Evolutionary conservation across 2,888 invertebrate species (phyloP).

Genomic region (Aphidius colemani): DNA sequence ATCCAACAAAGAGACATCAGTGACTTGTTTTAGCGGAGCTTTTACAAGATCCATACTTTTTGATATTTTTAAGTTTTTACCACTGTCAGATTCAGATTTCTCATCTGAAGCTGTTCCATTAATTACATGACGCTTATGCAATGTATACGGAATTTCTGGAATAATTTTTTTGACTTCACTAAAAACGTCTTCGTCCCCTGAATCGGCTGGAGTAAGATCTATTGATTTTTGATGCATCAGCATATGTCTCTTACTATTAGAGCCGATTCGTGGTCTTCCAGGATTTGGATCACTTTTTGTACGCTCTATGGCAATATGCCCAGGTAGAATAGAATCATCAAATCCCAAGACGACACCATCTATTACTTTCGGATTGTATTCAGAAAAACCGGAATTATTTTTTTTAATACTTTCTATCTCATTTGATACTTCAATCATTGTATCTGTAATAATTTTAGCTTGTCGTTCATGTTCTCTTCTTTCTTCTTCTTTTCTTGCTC

Average conservation of each 20-base stretch:
- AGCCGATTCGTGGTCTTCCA: constrained; percentile 73
- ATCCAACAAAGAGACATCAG: constrained; percentile 50
- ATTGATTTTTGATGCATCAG: constrained; percentile 86
- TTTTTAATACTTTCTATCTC: constrained; percentile 50
- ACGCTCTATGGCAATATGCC: constrained; percentile 75
- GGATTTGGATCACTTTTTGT: constrained; percentile 88
- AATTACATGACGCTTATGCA: constrained; percentile 84
- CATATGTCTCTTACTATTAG: constrained; percentile 76
- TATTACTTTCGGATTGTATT: constrained; percentile 72
- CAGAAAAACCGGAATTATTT: constrained; percentile 61
- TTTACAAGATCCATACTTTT: constrained; percentile 48
- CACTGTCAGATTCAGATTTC: constrained; percentile 53
- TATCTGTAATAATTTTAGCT: constrained; percentile 45
- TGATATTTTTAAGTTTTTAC: constrained; percentile 41
- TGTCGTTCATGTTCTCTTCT: constrained; percentile 50
- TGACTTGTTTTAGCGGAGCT: constrained; percentile 48
- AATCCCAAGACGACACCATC: constrained; percentile 56
- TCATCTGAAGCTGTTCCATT: constrained; percentile 73
- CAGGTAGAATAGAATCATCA: constrained; percentile 45
- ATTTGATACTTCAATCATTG: constrained; percentile 42
- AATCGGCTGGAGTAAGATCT: constrained; percentile 82
- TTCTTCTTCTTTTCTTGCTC: constrained; percentile 53
- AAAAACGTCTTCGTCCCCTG: constrained; percentile 81
- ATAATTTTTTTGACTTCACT: constrained; percentile 62
- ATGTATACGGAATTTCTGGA: constrained; percentile 78